These are phyloP conservation scores for Lycocorax pyrrhopterus DNA, from an alignment of 2,113 vertebrate species.

Conservation along the genomic window DNA sequence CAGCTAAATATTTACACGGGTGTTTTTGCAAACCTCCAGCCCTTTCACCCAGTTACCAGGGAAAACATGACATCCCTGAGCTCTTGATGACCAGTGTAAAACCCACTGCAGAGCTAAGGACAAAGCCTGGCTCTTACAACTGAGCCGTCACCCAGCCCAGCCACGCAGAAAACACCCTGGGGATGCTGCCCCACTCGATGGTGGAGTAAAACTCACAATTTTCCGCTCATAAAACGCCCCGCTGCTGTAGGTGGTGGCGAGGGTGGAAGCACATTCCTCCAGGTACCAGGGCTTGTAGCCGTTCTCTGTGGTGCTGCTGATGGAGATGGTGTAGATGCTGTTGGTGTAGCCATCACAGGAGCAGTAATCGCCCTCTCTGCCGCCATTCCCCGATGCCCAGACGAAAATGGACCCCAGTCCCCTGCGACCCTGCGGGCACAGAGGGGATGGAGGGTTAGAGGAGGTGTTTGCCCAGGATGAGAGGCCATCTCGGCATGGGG, in stretches of 20 bases:
- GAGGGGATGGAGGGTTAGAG: neutral
- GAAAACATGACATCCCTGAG: neutral
- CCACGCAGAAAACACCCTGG: fast-evolving
- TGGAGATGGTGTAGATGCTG: constrained; percentile 93
- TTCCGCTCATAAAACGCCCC: constrained; percentile 86
- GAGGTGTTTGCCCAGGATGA: neutral
- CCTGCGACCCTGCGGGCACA: constrained; percentile 76
- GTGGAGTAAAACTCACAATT: constrained; percentile 71
- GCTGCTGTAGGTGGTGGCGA: constrained; percentile 86
- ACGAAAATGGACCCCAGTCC: constrained; percentile 91
- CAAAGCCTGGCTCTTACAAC: neutral
- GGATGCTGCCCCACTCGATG: fast-evolving
- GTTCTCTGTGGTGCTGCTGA: constrained; percentile 84
- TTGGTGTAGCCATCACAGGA: constrained; percentile 93
- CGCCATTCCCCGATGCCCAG: constrained; percentile 91
- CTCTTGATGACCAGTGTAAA: neutral
- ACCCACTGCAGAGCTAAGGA: neutral
- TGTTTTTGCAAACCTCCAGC: neutral
- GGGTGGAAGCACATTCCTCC: constrained; percentile 88
- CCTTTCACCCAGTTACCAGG: neutral
- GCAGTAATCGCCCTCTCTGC: constrained; percentile 85
- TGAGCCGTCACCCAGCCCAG: neutral
- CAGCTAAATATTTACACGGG: neutral
- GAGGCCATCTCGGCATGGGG: fast-evolving
- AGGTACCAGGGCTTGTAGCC: constrained; percentile 85